Conservation (phyloP, 1,140 invertebrate genomes). For the Pemphigus obesinymphae region DNA sequence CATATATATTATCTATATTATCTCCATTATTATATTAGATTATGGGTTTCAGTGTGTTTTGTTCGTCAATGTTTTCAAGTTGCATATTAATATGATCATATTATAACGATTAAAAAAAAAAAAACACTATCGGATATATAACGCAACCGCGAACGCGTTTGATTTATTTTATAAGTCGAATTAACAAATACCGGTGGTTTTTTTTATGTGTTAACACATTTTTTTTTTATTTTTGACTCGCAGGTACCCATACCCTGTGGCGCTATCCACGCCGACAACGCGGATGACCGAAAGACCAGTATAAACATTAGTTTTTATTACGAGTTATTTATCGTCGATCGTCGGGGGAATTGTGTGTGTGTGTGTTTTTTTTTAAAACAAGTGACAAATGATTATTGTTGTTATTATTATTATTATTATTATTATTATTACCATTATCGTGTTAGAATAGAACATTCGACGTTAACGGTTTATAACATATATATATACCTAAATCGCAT, state of each 20-base stretch:
- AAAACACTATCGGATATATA: neutral
- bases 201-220: slow-evolving; percentile 1
- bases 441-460: neutral
- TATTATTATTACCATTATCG: neutral
- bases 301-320: slow-evolving; percentile 7
- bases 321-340: slow-evolving; percentile 9
- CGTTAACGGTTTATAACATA: neutral
- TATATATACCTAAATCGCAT: neutral
- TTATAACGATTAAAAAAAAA: neutral
- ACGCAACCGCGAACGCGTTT: neutral
- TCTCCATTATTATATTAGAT: neutral
- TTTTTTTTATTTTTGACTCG: neutral
- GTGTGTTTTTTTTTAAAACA: slow-evolving; percentile 15
- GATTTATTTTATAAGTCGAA: neutral
- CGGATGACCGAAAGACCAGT: neutral
- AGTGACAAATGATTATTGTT: slow-evolving; percentile 17
- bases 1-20: no score
- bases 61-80: neutral
- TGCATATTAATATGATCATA: neutral
- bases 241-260: neutral
- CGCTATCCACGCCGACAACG: neutral
- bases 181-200: neutral
- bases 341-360: neutral
- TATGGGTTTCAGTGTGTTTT: neutral
- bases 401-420: neutral